phyloP scores from a whole-genome alignment of 2,113 vertebrate species.

The Psilopsiagon aurifrons region DNA sequence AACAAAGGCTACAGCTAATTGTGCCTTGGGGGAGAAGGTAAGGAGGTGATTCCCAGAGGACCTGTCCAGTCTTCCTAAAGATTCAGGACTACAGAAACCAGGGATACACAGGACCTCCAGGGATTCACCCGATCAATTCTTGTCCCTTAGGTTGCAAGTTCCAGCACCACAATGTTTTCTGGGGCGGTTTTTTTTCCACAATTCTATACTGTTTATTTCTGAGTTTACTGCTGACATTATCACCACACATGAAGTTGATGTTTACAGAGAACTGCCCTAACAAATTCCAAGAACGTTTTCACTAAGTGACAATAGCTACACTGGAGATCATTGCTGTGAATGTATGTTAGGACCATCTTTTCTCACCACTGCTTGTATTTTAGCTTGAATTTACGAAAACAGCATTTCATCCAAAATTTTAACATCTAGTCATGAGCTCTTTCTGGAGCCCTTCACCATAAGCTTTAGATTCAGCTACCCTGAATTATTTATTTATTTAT shows the following conservation, averaged over 20 bases:
- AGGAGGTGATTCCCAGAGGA: not conserved
- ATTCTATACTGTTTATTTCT: not conserved
- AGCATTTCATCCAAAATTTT: not conserved
- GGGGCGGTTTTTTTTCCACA: fast-evolving
- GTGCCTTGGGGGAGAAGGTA: not conserved
- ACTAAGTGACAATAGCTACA: not conserved
- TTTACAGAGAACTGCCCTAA: not conserved
- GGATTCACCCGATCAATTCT: not conserved
- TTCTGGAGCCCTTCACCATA: not conserved
- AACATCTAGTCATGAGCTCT: not conserved
- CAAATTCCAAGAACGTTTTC: not conserved
- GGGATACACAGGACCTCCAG: not conserved
- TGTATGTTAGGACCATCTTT: not conserved
- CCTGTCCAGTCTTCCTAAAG: not conserved
- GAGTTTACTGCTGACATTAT: not conserved
- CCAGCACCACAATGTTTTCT: not conserved
- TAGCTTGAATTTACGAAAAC: not conserved
- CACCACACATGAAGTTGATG: not conserved
- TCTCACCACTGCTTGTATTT: not conserved
- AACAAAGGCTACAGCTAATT: not conserved
- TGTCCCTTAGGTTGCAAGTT: not conserved
- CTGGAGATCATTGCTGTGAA: not conserved
- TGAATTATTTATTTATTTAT: not conserved
- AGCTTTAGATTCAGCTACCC: not conserved
- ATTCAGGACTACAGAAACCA: not conserved